phyloP scores from a whole-genome alignment of 2,113 vertebrate genomes.

The Sitta europaea region DNA sequence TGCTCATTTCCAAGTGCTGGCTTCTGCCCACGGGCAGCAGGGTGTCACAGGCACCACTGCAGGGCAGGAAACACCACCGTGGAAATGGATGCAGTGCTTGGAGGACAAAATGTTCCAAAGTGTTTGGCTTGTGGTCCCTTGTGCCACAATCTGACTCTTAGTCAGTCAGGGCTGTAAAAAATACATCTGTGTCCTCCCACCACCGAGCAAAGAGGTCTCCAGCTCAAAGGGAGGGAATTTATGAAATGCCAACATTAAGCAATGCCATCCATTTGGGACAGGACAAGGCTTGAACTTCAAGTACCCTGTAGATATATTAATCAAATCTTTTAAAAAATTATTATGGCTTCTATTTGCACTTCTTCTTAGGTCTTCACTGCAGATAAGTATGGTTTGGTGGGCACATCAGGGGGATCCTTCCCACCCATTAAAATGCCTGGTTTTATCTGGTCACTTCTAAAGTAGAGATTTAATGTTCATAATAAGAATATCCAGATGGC shows the following conservation, averaged over 20 bases:
- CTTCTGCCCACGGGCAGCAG: not conserved
- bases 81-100: not conserved
- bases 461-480: not conserved
- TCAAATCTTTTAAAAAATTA: not conserved
- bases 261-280: not conserved
- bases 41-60: not conserved
- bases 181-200: not conserved
- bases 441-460: not conserved
- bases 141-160: not conserved
- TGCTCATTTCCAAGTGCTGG: not conserved
- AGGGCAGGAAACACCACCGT: not conserved
- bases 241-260: not conserved
- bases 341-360: not conserved
- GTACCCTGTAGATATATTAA: not conserved
- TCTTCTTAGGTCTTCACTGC: not conserved
- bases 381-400: not conserved
- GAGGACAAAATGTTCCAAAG: not conserved
- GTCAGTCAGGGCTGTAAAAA: not conserved
- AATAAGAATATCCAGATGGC: slow-evolving; percentile 21
- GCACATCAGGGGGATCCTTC: not conserved
- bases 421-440: not conserved
- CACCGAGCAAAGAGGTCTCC: not conserved
- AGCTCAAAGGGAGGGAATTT: not conserved
- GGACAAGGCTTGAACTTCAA: not conserved
- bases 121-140: not conserved